phyloP scores from a whole-genome alignment of 2,888 invertebrate species.

The Tipula confusa region DNA sequence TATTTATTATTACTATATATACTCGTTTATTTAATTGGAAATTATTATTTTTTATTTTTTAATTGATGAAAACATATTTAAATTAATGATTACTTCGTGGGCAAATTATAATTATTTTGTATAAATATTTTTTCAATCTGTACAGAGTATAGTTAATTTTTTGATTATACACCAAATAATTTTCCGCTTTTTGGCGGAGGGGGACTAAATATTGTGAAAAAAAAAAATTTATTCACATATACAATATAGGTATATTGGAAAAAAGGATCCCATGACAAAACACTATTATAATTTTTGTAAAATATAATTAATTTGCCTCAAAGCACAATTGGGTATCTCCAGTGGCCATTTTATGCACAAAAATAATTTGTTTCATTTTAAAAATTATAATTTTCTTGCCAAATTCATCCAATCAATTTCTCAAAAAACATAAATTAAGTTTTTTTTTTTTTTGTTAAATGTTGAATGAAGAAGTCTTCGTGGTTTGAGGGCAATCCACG shows the following conservation, averaged over 20 bases:
- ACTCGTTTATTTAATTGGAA: background rate
- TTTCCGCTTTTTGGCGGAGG: background rate
- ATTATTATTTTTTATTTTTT: background rate
- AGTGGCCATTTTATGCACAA: background rate
- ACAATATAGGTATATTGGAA: background rate
- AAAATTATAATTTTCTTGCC: background rate
- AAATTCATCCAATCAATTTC: conserved; percentile 5
- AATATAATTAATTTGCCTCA: background rate
- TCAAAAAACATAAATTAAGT: background rate
- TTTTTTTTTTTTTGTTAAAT: too few species aligned
- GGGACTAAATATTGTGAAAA: background rate
- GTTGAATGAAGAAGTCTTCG: background rate
- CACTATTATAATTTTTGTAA: background rate
- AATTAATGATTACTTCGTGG: background rate
- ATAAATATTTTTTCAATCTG: background rate
- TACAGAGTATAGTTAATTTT: background rate
- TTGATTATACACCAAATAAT: background rate
- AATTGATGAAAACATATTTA: background rate
- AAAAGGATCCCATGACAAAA: conserved; percentile 15
- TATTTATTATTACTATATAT: background rate
- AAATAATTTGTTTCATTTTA: background rate
- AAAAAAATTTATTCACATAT: background rate
- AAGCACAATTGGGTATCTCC: background rate
- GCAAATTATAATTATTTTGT: background rate
- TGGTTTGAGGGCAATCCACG: conserved; percentile 25